Evolutionary conservation across 2,797 vertebrate genomes (phyloP), one percentile per base, ranked within the genome.

Genomic region (Loriculus beryllinus): DNA sequence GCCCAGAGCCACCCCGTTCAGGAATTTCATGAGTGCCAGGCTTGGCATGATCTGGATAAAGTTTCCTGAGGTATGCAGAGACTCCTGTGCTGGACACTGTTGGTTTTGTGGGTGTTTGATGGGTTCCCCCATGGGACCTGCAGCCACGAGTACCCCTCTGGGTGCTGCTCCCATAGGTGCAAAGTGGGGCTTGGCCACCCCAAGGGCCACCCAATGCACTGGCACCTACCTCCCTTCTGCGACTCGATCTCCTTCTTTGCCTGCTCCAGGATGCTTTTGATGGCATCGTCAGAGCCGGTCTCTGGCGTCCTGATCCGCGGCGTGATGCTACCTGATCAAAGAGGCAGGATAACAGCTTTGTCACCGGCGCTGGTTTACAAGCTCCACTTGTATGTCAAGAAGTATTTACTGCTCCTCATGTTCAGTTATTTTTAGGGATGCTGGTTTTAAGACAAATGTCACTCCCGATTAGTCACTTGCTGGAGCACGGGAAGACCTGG

Each of bases 191-290:
- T 68, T 2, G 1, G 43, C 13, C 40, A 7, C 28, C 9, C 42
- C 9, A 1, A 0, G 28, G 35, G 18, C 26, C 59, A 70, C 57
- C 15, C 57, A 35, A 26, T 10, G 9, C 0, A 4, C 25, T 10
- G 2, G 65, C 80, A 90, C 94, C 40, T 75, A 99, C 99, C 98
- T 97, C 99, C 99, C 97, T 98, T 99, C 97, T 99, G 99, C 1
- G 98, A 99, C 98, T 99, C 99, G 33, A 99, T 99, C 97, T 99
- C 99, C 97, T 99, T 99, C 98, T 99, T 99, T 29, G 99, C 99
- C 97, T 99, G 99, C 97, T 99, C 99, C 95, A 99, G 97, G 98
- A 99, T 99, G 97, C 95, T 99, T 98, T 99, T 99, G 97, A 99
- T 99, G 97, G 99, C 99, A 1, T 99, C 99, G 23, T 99, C 99